Percentiles rank a stretch among this genome's conserved stretches.
Conservation (phyloP, 2,113 vertebrate genomes). For the Ovibos moschatus region DNA sequence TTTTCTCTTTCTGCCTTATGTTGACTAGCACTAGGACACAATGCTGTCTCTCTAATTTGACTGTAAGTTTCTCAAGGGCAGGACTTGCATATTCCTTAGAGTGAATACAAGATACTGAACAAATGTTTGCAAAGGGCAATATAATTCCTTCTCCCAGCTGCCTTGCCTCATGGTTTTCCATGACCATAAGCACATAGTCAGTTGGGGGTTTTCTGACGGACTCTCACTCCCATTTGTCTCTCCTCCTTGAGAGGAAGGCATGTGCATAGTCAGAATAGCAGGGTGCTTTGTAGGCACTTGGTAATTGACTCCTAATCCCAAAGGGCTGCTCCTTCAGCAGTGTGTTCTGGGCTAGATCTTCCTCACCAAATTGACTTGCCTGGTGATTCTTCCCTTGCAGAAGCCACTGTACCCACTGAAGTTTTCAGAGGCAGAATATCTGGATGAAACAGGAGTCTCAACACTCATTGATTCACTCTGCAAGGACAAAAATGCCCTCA, state of each 20-base stretch:
- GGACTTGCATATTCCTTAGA: background rate
- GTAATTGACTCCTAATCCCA: background rate
- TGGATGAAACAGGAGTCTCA: slow-evolving; percentile 8
- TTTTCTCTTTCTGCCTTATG: background rate
- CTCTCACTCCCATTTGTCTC: background rate
- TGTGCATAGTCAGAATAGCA: background rate
- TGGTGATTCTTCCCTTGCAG: background rate
- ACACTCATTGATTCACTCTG: background rate
- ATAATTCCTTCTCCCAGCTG: background rate
- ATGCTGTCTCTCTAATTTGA: background rate
- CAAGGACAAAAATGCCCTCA: background rate
- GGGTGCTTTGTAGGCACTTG: background rate
- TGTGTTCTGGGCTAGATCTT: background rate
- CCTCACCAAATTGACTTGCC: background rate
- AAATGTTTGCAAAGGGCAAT: background rate
- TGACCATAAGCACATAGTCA: background rate
- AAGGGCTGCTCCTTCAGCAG: background rate
- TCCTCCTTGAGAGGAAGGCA: background rate
- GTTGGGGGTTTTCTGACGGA: background rate
- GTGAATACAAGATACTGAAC: background rate
- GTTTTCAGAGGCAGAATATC: background rate
- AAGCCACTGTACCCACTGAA: background rate
- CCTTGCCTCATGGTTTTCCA: background rate
- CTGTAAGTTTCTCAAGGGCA: background rate
- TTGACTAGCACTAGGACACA: background rate